phyloP scores from a whole-genome alignment of 2,797 vertebrate species.

The Monodelphis domestica region DNA sequence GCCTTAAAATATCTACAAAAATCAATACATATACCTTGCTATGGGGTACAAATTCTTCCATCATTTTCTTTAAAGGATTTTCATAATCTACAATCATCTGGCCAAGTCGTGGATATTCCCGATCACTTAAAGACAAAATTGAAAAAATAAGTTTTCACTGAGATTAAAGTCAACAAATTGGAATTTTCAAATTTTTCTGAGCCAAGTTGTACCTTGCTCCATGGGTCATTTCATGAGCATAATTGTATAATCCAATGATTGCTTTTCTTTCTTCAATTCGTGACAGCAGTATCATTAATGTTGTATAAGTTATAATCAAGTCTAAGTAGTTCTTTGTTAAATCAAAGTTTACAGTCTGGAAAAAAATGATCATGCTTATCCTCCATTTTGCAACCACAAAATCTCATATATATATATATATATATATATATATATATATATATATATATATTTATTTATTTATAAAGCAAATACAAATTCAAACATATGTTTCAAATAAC shows the following conservation, averaged over 20 bases:
- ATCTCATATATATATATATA: conserved; percentile 27
- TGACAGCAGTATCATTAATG: conserved; percentile 97
- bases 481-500: neutral
- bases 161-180: conserved; percentile 41
- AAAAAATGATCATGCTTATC: conserved; percentile 60
- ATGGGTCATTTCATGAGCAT: conserved; percentile 99
- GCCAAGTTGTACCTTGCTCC: conserved; percentile 91
- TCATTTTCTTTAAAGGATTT: conserved; percentile 99
- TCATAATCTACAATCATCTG: conserved; percentile 99
- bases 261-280: conserved; percentile 99
- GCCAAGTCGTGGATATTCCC: conserved; percentile 97
- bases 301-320: conserved; percentile 97
- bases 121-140: conserved; percentile 89
- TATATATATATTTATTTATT: too few relatives aligned
- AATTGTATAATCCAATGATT: conserved; percentile 98
- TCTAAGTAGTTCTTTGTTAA: conserved; percentile 99
- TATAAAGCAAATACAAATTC: conserved; percentile 11
- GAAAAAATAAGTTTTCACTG: conserved; percentile 66
- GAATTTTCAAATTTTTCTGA: neutral
- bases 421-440: too few relatives aligned
- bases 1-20: conserved; percentile 20
- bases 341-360: conserved; percentile 98
- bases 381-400: conserved; percentile 25
- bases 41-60: conserved; percentile 99
- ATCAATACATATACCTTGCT: conserved; percentile 90